Conservation (phyloP, 2,888 invertebrate genomes). For the Diabrotica balteata region DNA sequence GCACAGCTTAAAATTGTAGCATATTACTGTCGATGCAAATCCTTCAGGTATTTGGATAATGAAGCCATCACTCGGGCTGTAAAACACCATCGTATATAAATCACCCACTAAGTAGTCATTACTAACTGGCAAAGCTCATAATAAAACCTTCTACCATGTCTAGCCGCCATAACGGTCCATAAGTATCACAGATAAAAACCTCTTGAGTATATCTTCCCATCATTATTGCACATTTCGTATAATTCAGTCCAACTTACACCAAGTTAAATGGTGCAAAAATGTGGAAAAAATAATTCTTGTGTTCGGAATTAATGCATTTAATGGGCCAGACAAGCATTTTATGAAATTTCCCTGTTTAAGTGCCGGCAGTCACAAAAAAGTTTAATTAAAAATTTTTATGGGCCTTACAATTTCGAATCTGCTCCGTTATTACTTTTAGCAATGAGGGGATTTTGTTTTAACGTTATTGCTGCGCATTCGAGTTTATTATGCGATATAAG, state of each 20-base stretch:
- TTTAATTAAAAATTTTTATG: constrained; percentile 50
- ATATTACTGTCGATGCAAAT: too few species aligned
- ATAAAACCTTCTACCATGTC: constrained; percentile 39
- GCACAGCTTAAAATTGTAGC: too few species aligned
- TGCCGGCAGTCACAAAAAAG: constrained; percentile 36
- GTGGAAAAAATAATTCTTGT: constrained; percentile 47
- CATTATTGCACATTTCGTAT: constrained; percentile 51
- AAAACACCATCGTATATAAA: not conserved
- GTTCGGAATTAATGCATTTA: constrained; percentile 49
- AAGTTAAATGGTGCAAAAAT: constrained; percentile 51
- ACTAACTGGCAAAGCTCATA: constrained; percentile 26
- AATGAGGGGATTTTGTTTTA: constrained; percentile 10
- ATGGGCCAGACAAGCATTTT: constrained; percentile 48
- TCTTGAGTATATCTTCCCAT: constrained; percentile 47
- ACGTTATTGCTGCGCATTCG: too few species aligned
- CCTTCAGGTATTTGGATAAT: too few species aligned
- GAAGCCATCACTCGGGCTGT: too few species aligned
- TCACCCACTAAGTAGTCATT: too few species aligned
- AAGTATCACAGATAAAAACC: constrained; percentile 49
- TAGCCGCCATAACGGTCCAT: constrained; percentile 43
- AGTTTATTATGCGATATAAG: too few species aligned
- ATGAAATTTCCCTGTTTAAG: constrained; percentile 33
- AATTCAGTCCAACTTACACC: constrained; percentile 47
- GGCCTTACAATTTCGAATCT: constrained; percentile 38
- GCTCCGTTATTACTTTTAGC: constrained; percentile 28